These are phyloP conservation scores for Malthinus flaveolus DNA, from an alignment of 2,888 invertebrate species.

Conservation along the genomic window DNA sequence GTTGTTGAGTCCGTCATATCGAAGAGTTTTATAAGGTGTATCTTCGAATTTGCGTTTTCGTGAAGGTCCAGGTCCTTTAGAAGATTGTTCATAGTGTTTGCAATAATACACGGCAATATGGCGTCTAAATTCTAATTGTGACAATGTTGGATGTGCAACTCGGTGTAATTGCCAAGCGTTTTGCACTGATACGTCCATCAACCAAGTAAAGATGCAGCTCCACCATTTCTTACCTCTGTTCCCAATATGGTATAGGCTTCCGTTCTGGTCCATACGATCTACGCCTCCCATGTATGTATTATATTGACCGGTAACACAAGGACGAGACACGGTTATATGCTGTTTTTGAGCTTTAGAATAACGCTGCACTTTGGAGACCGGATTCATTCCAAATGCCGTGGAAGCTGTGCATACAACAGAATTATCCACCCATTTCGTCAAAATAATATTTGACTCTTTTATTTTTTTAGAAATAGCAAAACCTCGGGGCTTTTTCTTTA, in stretches of 20 bases:
- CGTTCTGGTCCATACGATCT: background rate
- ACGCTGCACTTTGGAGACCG: too few relatives aligned
- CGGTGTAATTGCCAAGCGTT: background rate
- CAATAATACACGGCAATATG: background rate
- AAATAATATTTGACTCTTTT: background rate
- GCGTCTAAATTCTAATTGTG: background rate
- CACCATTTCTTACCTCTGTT: conserved; percentile 1
- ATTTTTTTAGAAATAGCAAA: background rate
- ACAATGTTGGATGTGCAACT: background rate
- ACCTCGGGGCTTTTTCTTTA: background rate
- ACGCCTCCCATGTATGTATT: background rate
- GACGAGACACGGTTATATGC: background rate
- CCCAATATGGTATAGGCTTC: background rate
- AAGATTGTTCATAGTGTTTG: background rate
- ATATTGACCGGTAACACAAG: background rate
- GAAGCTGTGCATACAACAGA: background rate
- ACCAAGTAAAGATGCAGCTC: background rate
- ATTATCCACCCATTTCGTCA: background rate
- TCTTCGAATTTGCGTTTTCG: conserved; percentile 5
- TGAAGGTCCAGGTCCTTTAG: background rate
- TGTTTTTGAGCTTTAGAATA: too few relatives aligned
- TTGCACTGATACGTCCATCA: background rate
- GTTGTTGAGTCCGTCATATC: background rate
- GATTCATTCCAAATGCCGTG: too few relatives aligned
- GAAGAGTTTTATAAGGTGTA: background rate